phyloP scores from a whole-genome alignment of 2,888 invertebrate genomes.

The Hanleya hanleyi region DNA sequence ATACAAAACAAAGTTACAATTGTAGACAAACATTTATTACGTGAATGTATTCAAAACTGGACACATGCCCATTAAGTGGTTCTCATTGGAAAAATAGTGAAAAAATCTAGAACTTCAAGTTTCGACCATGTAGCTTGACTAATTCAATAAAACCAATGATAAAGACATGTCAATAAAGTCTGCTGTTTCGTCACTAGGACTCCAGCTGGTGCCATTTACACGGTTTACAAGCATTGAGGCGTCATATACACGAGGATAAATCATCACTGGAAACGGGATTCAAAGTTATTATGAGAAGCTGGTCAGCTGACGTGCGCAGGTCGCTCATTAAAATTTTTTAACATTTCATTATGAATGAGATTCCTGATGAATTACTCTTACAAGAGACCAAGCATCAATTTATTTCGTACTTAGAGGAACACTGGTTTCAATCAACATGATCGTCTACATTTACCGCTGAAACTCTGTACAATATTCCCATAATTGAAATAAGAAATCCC shows the following conservation, averaged over 20 bases:
- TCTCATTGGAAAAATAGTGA: slow-evolving; percentile 15
- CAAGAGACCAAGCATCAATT: neutral
- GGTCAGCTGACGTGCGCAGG: neutral
- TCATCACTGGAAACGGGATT: slow-evolving; percentile 14
- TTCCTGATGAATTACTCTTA: slow-evolving; percentile 7
- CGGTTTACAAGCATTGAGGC: slow-evolving; percentile 11
- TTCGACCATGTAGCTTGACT: neutral
- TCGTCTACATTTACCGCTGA: slow-evolving; percentile 5
- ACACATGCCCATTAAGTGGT: neutral
- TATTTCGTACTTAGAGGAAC: neutral
- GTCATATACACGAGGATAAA: neutral
- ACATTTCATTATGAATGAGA: slow-evolving; percentile 6
- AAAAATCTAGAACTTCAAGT: slow-evolving; percentile 10
- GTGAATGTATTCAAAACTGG: neutral
- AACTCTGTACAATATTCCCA: neutral
- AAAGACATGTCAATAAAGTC: slow-evolving; percentile 1
- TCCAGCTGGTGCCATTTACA: slow-evolving; percentile 16
- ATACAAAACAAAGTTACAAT: neutral
- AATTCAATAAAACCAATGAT: slow-evolving; percentile 12
- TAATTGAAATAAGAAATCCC: slow-evolving; percentile 11
- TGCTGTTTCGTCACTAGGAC: neutral
- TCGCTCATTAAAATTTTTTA: neutral
- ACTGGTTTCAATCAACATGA: slow-evolving; percentile 16
- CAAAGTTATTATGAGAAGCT: slow-evolving; percentile 13
- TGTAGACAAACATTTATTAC: neutral